A percentile compares a stretch with the other conserved stretches of the same genome.
Evolutionary conservation across 2,797 vertebrate species (phyloP).

Genomic region (Lateolabrax maculatus): DNA sequence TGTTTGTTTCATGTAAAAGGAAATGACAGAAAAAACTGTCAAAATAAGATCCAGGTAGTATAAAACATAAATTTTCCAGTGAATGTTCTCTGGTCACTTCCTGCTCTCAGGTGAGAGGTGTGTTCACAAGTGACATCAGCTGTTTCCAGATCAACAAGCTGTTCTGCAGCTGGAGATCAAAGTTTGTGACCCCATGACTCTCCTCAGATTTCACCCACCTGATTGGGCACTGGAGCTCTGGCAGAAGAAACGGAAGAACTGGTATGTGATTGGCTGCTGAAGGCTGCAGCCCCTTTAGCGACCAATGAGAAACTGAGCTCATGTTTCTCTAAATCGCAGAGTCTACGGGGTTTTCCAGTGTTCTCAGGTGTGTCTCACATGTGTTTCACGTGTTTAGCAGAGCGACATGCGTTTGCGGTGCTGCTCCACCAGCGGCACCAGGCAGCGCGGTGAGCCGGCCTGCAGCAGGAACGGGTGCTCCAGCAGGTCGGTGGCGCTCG

Average conservation of each 20-base stretch:
- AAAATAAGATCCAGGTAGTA: slow-evolving; percentile 2
- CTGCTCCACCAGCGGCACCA: slow-evolving; percentile 93
- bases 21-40: background rate
- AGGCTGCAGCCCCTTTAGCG: no score
- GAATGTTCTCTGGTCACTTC: background rate
- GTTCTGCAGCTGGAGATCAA: background rate
- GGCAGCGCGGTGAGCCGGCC: slow-evolving; percentile 88
- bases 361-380: background rate
- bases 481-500: slow-evolving; percentile 88
- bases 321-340: background rate
- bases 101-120: background rate
- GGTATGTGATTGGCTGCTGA: background rate
- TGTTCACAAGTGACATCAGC: background rate
- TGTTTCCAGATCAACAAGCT: background rate
- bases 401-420: slow-evolving; percentile 91
- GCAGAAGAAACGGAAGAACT: background rate
- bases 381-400: slow-evolving; percentile 81
- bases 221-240: background rate
- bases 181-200: background rate
- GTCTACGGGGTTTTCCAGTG: no score
- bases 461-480: slow-evolving; percentile 94
- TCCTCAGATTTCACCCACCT: background rate
- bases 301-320: slow-evolving; percentile 5
- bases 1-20: background rate
- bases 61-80: background rate